These are phyloP conservation scores for Nymphalis urticae DNA, from an alignment of 2,888 invertebrate genomes.

Conservation along the genomic window DNA sequence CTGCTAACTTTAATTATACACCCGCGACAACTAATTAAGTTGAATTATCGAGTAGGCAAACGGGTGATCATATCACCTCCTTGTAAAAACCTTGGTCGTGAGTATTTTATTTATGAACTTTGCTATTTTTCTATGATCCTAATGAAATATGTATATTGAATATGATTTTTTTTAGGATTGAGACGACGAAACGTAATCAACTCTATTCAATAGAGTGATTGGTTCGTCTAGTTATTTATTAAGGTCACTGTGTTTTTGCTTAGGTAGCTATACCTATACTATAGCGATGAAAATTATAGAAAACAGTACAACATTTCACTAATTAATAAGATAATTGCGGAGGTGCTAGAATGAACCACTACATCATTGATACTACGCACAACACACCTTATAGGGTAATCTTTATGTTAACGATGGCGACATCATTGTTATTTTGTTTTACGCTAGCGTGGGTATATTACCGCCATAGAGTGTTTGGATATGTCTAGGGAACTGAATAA, in stretches of 20 bases:
- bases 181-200: background rate
- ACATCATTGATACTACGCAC: slow-evolving; percentile 4
- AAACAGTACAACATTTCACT: background rate
- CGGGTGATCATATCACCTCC: slow-evolving; percentile 14
- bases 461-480: background rate
- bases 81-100: slow-evolving; percentile 7
- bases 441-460: background rate
- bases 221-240: slow-evolving; percentile 4
- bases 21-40: slow-evolving; percentile 25
- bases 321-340: background rate
- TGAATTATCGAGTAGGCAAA: slow-evolving; percentile 17
- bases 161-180: background rate
- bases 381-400: slow-evolving; percentile 14
- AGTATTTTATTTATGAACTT: slow-evolving; percentile 8
- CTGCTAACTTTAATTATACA: slow-evolving; percentile 26
- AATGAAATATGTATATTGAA: background rate
- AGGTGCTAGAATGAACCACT: slow-evolving; percentile 9
- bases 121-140: slow-evolving; percentile 9
- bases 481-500: too few relatives aligned
- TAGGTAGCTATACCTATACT: background rate
- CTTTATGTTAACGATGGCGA: slow-evolving; percentile 10
- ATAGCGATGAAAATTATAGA: too few relatives aligned
- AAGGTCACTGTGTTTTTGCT: slow-evolving; percentile 4
- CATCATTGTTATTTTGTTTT: slow-evolving; percentile 5
- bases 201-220: background rate